These are phyloP conservation scores for Adela reaumurella DNA, from an alignment of 2,888 invertebrate genomes.

Conservation along the genomic window DNA sequence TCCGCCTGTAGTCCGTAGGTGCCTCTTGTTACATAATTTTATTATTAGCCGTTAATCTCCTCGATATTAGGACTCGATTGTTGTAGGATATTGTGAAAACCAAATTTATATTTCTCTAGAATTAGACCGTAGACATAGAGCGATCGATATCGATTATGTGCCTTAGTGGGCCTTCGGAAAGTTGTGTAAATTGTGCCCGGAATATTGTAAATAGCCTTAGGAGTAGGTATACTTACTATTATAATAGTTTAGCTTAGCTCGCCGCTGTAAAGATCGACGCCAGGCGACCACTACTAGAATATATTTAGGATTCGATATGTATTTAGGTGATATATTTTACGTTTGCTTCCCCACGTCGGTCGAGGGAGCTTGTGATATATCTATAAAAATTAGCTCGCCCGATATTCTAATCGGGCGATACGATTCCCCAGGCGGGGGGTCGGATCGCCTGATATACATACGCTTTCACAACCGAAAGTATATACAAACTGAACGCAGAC, in stretches of 20 bases:
- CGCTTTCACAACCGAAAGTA: constrained; percentile 24
- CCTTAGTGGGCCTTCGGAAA: constrained; percentile 41
- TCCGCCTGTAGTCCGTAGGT: not conserved
- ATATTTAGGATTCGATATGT: constrained; percentile 22
- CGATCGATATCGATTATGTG: constrained; percentile 49
- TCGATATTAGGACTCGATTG: constrained; percentile 50
- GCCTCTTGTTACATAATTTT: constrained; percentile 48
- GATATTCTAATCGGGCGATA: not conserved
- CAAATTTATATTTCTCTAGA: constrained; percentile 55
- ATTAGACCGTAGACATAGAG: constrained; percentile 32
- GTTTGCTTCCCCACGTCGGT: constrained; percentile 53
- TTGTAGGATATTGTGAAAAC: constrained; percentile 53
- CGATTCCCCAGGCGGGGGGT: too few relatives aligned
- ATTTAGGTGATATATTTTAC: constrained; percentile 43
- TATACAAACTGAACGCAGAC: constrained; percentile 49
- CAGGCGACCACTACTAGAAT: constrained; percentile 27
- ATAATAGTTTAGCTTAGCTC: constrained; percentile 35
- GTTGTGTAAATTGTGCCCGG: constrained; percentile 47
- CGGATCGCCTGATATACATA: too few relatives aligned
- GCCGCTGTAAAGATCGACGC: constrained; percentile 40
- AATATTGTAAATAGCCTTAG: constrained; percentile 51
- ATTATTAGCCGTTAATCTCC: constrained; percentile 54
- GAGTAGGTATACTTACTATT: too few relatives aligned
- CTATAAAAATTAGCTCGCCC: constrained; percentile 25
- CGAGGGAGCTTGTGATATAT: constrained; percentile 54